Evolutionary conservation across 2,888 invertebrate species (phyloP), one percentile per base, ranked within the genome.

Genomic region (Schizaphis graminum): DNA sequence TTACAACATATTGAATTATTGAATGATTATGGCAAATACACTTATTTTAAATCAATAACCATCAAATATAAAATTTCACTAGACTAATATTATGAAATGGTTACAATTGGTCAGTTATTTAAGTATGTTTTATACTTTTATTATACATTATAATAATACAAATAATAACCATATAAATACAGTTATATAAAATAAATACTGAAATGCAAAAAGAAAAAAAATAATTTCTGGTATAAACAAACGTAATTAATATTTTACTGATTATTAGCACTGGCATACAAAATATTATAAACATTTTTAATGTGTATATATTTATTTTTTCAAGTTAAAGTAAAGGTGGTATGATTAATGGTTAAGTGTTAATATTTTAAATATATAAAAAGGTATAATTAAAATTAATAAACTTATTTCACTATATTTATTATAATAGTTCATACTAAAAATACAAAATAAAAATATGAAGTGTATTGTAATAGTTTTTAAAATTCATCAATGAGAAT

Each of bases 401-500:
- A 67, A 1, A 85, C 44, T 47, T 26, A 85, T 85, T 44, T 44
- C 44, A 41, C 0, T 85, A 26, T 53, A 67, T 88, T 85, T 24
- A 26, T 44, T 88, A 49, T 16, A 26, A 41, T 88, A 4, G 35
- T 26, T 88, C n/a, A 56, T 10, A 56, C 41, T 21, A n/a, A n/a
- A 88, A 53, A 89, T 41, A 41, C 61, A 61, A 89, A 53, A 88
- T 53, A 11, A 53, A 44, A 92, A 89, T 77, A 77, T 44, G n/a
- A 88, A 92, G 67, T 92, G 87, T 92, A 92, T 92, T 92, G 92
- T 92, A 92, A 92, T 77, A 49, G 77, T 67, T 92, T 89, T 61
- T 56, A 28, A 44, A 44, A 86, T 53, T 94, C 26, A 61, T 47
- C 7, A n/a, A 57, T 86, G 10, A 28, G 24, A 84, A 91, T 56